phyloP scores from a whole-genome alignment of 2,797 vertebrate genomes.

The Lacerta viridis region DNA sequence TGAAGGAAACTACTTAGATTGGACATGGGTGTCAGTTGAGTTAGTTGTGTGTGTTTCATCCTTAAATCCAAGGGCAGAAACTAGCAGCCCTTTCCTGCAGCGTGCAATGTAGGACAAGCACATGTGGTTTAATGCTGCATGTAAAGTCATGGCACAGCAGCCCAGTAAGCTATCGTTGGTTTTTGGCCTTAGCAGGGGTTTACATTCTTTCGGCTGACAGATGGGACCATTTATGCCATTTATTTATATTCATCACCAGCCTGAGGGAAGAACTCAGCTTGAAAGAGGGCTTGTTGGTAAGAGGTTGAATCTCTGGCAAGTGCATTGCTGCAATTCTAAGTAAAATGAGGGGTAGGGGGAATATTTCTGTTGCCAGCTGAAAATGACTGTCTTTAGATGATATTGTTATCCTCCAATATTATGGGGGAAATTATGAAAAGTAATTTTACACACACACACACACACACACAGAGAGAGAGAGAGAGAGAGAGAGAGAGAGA shows the following conservation, averaged over 20 bases:
- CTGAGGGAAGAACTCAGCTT: conserved; percentile 56
- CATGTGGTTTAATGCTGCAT: not conserved
- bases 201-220: conserved; percentile 51
- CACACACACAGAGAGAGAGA: not conserved
- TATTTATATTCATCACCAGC: conserved; percentile 65
- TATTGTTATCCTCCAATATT: not conserved
- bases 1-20: not conserved
- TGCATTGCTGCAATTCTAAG: conserved; percentile 14
- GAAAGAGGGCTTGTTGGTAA: conserved; percentile 45
- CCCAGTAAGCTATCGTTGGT: conserved; percentile 32
- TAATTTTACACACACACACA: conserved; percentile 35
- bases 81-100: not conserved
- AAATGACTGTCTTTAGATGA: conserved; percentile 39
- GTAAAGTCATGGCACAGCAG: conserved; percentile 33
- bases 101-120: not conserved
- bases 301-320: conserved; percentile 54
- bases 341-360: conserved; percentile 36
- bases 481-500: no score
- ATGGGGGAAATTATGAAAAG: conserved; percentile 32
- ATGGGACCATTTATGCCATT: conserved; percentile 57
- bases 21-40: not conserved
- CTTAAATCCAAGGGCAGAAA: conserved; percentile 6
- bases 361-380: conserved; percentile 25
- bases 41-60: not conserved
- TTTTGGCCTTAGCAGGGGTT: conserved; percentile 40